Conservation (phyloP, 2,797 vertebrate species). For the Mormyrus proboscirostris region DNA sequence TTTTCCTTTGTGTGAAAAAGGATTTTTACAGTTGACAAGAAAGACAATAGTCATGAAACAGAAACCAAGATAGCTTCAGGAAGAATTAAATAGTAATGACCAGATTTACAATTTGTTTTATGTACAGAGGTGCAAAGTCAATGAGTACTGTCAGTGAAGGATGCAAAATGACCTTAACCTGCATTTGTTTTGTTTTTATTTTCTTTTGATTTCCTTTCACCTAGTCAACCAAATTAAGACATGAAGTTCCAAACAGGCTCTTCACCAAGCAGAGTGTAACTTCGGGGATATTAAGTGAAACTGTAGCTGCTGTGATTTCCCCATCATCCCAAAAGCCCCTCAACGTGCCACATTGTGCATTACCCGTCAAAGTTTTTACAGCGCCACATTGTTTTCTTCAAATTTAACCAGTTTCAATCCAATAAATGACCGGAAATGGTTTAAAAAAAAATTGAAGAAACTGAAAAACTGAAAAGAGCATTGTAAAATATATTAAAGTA, state of each 20-base stretch:
- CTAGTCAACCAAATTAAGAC: neutral
- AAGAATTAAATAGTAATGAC: neutral
- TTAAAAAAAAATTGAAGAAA: neutral
- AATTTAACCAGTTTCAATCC: neutral
- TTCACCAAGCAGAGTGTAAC: neutral
- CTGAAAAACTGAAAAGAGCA: neutral
- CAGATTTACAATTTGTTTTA: neutral
- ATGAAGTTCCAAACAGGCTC: neutral
- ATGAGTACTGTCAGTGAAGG: neutral
- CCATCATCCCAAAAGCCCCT: neutral
- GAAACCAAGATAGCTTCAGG: neutral
- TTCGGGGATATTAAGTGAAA: neutral
- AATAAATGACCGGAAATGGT: neutral
- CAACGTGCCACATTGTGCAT: neutral
- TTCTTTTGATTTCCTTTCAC: neutral
- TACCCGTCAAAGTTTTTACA: neutral
- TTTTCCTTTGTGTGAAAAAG: neutral
- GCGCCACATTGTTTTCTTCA: neutral
- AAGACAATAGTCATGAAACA: neutral
- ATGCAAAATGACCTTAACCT: neutral
- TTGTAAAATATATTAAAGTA: neutral
- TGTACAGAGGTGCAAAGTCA: neutral
- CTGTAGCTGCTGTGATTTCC: neutral
- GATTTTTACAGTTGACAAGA: neutral
- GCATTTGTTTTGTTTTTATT: neutral